Base-by-base conservation (phyloP, 2,113 vertebrate species). In the Megaptera novaeangliae region DNA sequence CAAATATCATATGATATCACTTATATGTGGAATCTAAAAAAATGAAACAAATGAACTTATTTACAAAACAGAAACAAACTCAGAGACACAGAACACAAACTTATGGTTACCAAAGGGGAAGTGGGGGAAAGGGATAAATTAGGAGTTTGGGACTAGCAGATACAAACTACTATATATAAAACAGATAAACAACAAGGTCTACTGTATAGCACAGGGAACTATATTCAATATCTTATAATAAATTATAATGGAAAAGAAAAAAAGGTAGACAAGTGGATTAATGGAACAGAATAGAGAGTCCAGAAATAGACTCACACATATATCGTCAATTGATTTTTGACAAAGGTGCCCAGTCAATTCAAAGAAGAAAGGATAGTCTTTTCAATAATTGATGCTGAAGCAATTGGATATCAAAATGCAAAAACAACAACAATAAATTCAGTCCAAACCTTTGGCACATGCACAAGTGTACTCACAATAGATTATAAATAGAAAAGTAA, bases 251-350 rank as follows among this genome's bases (percentile, higher is more conserved):
- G 41, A 75, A 75, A 46, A 75, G 72, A 46, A 75, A 77, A 77
- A 34, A 52, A 52, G 72, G 49, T 49, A 46, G 20, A 66, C 41
- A 77, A 39, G 72, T 72, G 39, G 72, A 57, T 88, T 64, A 69
- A 88, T 57, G 63, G 63, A 72, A 75, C 29, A 91, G 31, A 80
- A 82, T 13, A 52, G n/a, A 92, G 57, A 82, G 83, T 82, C 66
- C 49, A 86, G n/a, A 96, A 68, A 93, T 89, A 85, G 18, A 88
- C 7, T 13, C 29, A 80, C 7, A 77, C 39, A 39, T 27, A 78
- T 25, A 91, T 61, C 7, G 17, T 55, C 93, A 88, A 68, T 78
- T 96, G 88, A 89, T 92, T 92, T 92, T 94, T 93, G 66, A 86
- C 15, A 66, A 66, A 93, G 9, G 46, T 78, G 13, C 57, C 87